These are phyloP conservation scores for Herminia tarsipennalis DNA, from an alignment of 2,888 invertebrate genomes.

Conservation along the genomic window DNA sequence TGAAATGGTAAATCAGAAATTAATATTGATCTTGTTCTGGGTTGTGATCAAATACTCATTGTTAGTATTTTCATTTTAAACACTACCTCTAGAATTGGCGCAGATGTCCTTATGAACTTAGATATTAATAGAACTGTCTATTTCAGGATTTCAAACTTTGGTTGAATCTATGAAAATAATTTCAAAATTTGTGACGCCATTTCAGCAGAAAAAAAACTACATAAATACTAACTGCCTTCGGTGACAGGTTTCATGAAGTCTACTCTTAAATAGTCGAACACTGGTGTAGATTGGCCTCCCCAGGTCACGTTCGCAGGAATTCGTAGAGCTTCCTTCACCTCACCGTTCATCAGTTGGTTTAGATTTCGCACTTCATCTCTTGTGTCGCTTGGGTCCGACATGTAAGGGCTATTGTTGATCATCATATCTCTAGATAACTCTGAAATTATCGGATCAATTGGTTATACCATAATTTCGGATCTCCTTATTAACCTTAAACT, in stretches of 20 bases:
- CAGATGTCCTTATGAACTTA: too few relatives aligned
- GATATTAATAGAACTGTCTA: too few relatives aligned
- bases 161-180: too few relatives aligned
- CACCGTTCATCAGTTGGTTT: constrained; percentile 88
- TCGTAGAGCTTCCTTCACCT: constrained; percentile 87
- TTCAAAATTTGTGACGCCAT: too few relatives aligned
- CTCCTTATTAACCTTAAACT: too few relatives aligned
- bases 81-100: too few relatives aligned
- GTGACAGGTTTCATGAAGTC: constrained; percentile 95
- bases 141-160: too few relatives aligned
- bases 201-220: background rate
- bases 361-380: constrained; percentile 60
- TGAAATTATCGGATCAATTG: constrained; percentile 27
- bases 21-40: too few relatives aligned
- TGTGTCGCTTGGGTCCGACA: constrained; percentile 22
- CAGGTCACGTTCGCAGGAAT: constrained; percentile 88
- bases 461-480: too few relatives aligned
- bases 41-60: too few relatives aligned
- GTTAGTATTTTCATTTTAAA: too few relatives aligned
- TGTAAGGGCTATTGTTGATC: constrained; percentile 59
- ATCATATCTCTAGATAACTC: constrained; percentile 66
- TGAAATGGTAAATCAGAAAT: constrained; percentile 54
- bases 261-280: constrained; percentile 85
- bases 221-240: constrained; percentile 68
- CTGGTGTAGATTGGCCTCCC: constrained; percentile 86